Conservation (phyloP, 2,113 vertebrate genomes). For the Danionella cerebrum region DNA sequence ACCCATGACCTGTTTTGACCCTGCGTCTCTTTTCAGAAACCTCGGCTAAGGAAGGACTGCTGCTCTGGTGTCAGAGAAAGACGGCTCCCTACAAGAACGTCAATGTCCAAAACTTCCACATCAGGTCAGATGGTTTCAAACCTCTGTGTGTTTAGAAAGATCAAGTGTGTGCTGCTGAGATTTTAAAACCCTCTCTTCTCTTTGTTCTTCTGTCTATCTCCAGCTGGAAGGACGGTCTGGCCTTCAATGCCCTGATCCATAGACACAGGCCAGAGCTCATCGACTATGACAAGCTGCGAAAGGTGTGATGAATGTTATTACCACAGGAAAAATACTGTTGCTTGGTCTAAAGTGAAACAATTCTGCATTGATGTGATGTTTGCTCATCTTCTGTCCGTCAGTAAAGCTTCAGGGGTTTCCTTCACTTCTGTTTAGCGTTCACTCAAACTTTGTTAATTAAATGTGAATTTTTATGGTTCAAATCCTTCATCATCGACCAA, state of each 20-base stretch:
- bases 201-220: neutral
- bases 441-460: too few relatives aligned
- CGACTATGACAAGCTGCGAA: conserved; percentile 87
- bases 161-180: conserved; percentile 22
- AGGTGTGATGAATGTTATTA: conserved; percentile 69
- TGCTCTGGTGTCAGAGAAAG: conserved; percentile 94
- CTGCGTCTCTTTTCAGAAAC: conserved; percentile 71
- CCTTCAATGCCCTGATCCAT: conserved; percentile 94
- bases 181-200: neutral
- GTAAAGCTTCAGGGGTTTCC: too few relatives aligned
- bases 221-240: conserved; percentile 95
- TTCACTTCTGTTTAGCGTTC: too few relatives aligned
- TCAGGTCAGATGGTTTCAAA: conserved; percentile 72
- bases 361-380: too few relatives aligned
- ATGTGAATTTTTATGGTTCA: too few relatives aligned
- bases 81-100: conserved; percentile 94
- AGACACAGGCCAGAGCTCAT: conserved; percentile 90
- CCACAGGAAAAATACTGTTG: too few relatives aligned
- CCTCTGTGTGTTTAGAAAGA: neutral
- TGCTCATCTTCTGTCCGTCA: too few relatives aligned
- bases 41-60: conserved; percentile 88
- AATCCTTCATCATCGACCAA: too few relatives aligned
- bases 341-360: too few relatives aligned
- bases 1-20: too few relatives aligned
- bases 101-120: conserved; percentile 97